Conservation (phyloP, 1,140 invertebrate species). For the Lepidurus couesii region DNA sequence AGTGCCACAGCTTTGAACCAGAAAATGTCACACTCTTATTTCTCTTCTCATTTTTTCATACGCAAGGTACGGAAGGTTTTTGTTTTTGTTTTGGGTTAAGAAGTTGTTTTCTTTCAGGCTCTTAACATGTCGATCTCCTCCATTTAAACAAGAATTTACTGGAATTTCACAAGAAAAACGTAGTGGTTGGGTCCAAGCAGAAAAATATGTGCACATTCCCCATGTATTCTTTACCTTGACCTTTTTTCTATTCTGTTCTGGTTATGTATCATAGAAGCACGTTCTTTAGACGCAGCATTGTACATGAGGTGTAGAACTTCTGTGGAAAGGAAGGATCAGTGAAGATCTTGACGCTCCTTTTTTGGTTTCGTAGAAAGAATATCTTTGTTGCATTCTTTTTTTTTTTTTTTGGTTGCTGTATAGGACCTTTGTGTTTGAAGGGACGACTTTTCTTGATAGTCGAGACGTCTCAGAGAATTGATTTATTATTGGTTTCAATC, state of each 20-base stretch:
- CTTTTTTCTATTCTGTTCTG: neutral
- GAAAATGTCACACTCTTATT: neutral
- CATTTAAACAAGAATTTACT: neutral
- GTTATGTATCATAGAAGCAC: slow-evolving; percentile 1
- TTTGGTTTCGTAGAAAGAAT: neutral
- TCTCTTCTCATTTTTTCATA: slow-evolving; percentile 28
- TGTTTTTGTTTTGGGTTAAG: neutral
- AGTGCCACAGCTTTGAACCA: slow-evolving; percentile 16
- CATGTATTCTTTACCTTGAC: slow-evolving; percentile 9
- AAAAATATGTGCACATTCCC: slow-evolving; percentile 18
- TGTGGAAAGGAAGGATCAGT: neutral
- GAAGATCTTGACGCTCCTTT: neutral
- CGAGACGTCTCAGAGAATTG: neutral
- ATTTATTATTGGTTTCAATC: neutral
- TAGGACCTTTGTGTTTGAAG: neutral
- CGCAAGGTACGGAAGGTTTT: neutral
- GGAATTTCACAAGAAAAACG: neutral
- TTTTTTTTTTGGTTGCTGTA: neutral
- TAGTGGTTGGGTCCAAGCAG: neutral
- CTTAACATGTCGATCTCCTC: neutral
- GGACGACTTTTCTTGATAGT: neutral
- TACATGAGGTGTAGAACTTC: neutral
- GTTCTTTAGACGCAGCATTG: neutral
- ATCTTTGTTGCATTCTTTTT: neutral
- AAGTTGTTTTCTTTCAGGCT: slow-evolving; percentile 20